Evolutionary conservation across 2,797 vertebrate species (phyloP).

Genomic region (Diglossa cyanea): DNA sequence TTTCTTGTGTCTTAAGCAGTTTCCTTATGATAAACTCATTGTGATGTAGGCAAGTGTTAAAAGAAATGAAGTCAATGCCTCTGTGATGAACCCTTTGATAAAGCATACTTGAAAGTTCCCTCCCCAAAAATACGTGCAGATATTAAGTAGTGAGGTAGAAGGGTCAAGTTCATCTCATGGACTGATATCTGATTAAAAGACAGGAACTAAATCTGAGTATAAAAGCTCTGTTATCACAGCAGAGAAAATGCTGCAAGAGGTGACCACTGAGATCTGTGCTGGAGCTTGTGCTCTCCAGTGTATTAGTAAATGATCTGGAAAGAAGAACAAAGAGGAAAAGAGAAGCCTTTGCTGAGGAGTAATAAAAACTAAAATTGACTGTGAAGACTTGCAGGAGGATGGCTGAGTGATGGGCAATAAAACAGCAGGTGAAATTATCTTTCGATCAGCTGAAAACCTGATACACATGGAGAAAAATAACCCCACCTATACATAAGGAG

Average conservation of each 20-base stretch:
- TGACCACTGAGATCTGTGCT: not conserved
- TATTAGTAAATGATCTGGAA: not conserved
- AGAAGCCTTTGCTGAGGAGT: not conserved
- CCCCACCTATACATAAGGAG: not conserved
- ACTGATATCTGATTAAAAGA: not conserved
- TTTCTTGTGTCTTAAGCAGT: not conserved
- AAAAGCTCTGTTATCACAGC: not conserved
- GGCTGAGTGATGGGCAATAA: not conserved
- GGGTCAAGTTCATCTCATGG: not conserved
- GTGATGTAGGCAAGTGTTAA: not conserved
- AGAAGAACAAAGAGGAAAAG: not conserved
- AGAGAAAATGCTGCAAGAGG: not conserved
- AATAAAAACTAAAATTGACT: conserved; percentile 7
- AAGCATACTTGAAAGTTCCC: not conserved
- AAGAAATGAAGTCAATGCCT: not conserved
- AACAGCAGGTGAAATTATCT: not conserved
- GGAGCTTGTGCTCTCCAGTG: not conserved
- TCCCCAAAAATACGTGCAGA: not conserved
- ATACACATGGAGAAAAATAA: not conserved
- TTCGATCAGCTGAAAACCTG: not conserved
- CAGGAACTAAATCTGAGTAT: not conserved
- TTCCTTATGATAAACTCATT: not conserved
- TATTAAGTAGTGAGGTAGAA: not conserved
- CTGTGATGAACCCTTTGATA: not conserved
- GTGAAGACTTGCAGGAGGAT: not conserved